Evolutionary conservation across 2,797 vertebrate genomes (phyloP).

Genomic region (Tapirus indicus): DNA sequence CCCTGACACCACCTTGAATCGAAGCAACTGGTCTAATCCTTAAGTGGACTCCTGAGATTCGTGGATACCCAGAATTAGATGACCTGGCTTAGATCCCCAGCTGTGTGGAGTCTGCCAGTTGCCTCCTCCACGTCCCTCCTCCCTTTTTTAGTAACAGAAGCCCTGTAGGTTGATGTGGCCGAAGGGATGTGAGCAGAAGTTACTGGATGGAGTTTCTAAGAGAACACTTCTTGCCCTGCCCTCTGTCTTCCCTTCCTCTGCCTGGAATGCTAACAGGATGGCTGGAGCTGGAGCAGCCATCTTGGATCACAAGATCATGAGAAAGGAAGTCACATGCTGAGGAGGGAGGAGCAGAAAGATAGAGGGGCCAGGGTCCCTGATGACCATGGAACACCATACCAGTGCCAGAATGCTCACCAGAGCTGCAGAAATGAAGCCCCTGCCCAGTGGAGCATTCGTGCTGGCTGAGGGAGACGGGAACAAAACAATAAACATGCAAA

Average conservation of each 20-base stretch:
- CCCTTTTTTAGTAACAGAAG: not conserved
- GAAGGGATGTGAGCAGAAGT: not conserved
- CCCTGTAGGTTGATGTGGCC: not conserved
- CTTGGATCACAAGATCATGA: not conserved
- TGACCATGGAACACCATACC: not conserved
- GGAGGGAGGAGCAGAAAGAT: not conserved
- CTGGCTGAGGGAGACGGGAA: not conserved
- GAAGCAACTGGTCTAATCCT: not conserved
- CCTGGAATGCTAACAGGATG: not conserved
- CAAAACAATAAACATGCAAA: not conserved
- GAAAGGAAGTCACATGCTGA: not conserved
- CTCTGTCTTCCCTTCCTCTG: not conserved
- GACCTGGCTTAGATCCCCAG: not conserved
- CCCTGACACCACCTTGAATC: too few relatives aligned
- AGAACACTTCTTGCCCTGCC: not conserved
- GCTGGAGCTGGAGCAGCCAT: not conserved
- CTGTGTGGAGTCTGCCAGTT: too few relatives aligned
- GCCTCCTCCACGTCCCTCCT: accelerated
- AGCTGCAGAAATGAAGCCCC: not conserved
- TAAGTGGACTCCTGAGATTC: not conserved
- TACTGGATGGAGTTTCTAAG: not conserved
- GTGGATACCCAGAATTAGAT: not conserved
- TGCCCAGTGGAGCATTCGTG: too few relatives aligned
- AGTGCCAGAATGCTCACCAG: too few relatives aligned
- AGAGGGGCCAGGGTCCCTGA: not conserved